phyloP scores from a whole-genome alignment of 1,140 invertebrate genomes.

The Drosophila chauvacae region DNA sequence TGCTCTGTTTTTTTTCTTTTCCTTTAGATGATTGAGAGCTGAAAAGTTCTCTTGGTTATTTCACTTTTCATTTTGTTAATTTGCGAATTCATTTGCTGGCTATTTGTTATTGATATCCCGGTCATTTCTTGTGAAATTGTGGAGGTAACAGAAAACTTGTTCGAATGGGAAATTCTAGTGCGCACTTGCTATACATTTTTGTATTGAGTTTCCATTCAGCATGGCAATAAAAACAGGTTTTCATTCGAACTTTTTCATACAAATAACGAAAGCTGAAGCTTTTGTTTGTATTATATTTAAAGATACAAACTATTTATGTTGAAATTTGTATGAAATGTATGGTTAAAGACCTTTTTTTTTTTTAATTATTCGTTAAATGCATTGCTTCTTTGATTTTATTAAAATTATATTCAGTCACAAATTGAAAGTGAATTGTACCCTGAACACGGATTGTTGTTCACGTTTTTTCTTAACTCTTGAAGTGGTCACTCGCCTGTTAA shows the following conservation, averaged over 20 bases:
- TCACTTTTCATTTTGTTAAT: slow-evolving; percentile 37
- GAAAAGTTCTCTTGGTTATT: slow-evolving; percentile 16
- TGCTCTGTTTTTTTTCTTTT: not conserved
- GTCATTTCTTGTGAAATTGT: slow-evolving; percentile 9
- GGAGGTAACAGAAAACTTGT: slow-evolving; percentile 20
- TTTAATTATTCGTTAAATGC: not conserved
- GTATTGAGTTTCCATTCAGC: slow-evolving; percentile 26
- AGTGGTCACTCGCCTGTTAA: slow-evolving; percentile 55
- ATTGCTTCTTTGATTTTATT: not conserved
- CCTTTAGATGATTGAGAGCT: not conserved
- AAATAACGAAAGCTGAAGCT: not conserved
- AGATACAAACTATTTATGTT: not conserved
- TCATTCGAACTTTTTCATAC: not conserved
- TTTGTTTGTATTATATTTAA: not conserved
- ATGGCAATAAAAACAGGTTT: slow-evolving; percentile 9
- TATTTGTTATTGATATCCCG: slow-evolving; percentile 38
- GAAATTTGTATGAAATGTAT: not conserved
- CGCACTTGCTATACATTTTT: slow-evolving; percentile 33
- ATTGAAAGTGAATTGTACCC: slow-evolving; percentile 8
- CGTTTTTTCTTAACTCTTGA: slow-evolving; percentile 25
- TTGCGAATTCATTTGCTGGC: slow-evolving; percentile 24
- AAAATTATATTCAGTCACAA: not conserved
- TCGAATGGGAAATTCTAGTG: slow-evolving; percentile 57
- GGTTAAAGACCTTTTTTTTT: no score
- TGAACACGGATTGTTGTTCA: slow-evolving; percentile 16